phyloP scores from a whole-genome alignment of 2,113 vertebrate species.

The Pituophis catenifer region DNA sequence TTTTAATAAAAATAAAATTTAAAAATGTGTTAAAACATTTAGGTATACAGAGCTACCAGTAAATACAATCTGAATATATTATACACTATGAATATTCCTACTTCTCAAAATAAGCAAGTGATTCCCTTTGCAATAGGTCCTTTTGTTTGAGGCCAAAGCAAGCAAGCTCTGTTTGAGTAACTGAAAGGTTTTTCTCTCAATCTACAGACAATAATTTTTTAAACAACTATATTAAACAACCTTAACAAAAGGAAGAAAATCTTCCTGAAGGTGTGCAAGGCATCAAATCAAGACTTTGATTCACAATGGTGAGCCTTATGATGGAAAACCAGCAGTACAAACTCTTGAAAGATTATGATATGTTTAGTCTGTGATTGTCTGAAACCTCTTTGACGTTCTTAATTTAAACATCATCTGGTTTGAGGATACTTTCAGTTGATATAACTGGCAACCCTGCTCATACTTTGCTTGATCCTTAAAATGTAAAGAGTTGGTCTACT shows the following conservation, averaged over 20 bases:
- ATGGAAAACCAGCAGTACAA: not conserved
- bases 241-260: not conserved
- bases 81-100: not conserved
- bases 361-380: not conserved
- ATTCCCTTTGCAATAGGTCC: not conserved
- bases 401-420: not conserved
- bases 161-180: not conserved
- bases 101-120: not conserved
- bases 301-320: not conserved
- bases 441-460: not conserved
- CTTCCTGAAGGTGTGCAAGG: not conserved
- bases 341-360: not conserved
- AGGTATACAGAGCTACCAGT: not conserved
- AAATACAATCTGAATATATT: not conserved
- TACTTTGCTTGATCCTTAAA: not conserved
- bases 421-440: not conserved
- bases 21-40: not conserved
- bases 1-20: slow-evolving; percentile 12
- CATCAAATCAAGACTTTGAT: not conserved
- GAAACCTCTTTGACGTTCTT: not conserved
- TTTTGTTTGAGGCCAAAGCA: not conserved
- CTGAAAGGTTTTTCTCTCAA: not conserved
- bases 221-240: not conserved
- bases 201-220: not conserved
- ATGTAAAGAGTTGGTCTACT: not conserved